Conservation (phyloP, 1,140 invertebrate species). For the Rhopalosiphum padi region DNA sequence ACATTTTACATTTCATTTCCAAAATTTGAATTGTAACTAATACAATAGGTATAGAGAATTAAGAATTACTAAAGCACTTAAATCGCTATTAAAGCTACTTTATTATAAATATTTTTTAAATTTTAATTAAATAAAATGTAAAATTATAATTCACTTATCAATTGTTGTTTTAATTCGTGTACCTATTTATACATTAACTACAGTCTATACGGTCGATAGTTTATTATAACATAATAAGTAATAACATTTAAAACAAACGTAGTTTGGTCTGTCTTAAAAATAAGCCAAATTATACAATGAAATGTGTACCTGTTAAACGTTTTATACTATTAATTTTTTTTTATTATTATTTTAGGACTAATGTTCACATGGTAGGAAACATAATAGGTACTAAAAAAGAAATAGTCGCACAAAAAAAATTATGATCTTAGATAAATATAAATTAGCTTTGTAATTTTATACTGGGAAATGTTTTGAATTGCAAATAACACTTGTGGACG, state of each 20-base stretch:
- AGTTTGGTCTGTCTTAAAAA: neutral
- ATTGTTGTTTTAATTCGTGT: neutral
- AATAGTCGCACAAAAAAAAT: neutral
- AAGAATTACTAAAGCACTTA: neutral
- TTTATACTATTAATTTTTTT: neutral
- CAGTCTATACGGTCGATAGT: too few relatives aligned
- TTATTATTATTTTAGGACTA: neutral
- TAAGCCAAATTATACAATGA: neutral
- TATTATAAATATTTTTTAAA: neutral
- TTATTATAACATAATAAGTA: neutral
- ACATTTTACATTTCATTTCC: neutral
- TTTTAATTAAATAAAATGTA: neutral
- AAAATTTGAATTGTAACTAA: neutral
- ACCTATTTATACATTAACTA: neutral
- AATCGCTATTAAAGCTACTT: neutral
- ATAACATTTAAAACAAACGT: neutral
- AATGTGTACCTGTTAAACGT: neutral
- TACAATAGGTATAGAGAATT: neutral
- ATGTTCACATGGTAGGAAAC: neutral
- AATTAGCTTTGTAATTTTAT: slow-evolving; percentile 39
- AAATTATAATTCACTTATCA: neutral
- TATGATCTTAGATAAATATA: slow-evolving; percentile 2
- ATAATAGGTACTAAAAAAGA: neutral
- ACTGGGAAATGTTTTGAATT: neutral
- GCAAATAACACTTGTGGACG: slow-evolving; percentile 37